Percentiles rank a stretch among this genome's conserved stretches.
Conservation (phyloP, 2,888 invertebrate genomes). For the Odontothrips loti region DNA sequence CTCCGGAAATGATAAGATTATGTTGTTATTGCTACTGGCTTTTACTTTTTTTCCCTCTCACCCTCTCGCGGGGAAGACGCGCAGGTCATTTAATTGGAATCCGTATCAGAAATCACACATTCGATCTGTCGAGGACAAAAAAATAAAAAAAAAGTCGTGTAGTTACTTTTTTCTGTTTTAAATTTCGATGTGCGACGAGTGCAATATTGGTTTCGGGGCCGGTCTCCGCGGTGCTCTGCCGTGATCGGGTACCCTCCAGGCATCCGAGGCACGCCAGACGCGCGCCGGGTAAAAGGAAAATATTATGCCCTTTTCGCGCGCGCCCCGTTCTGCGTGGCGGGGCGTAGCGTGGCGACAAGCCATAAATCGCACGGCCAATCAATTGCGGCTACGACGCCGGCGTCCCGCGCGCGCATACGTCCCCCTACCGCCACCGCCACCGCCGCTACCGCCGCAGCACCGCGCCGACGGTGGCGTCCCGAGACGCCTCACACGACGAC, state of each 20-base stretch:
- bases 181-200: background rate
- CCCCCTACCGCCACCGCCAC: background rate
- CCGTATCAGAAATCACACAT: too few relatives aligned
- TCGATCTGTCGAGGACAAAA: too few relatives aligned
- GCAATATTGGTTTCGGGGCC: background rate
- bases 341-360: slow-evolving; percentile 8
- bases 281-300: too few relatives aligned
- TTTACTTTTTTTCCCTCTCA: slow-evolving; percentile 5
- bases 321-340: background rate
- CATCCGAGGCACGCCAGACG: too few relatives aligned
- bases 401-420: background rate
- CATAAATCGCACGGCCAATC: slow-evolving; percentile 1
- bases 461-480: background rate
- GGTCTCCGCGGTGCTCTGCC: background rate
- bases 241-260: too few relatives aligned
- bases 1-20: slow-evolving; percentile 26
- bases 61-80: background rate
- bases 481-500: background rate
- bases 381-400: background rate
- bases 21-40: background rate
- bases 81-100: too few relatives aligned
- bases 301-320: background rate
- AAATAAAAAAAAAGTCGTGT: too few relatives aligned
- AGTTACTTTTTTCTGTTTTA: too few relatives aligned
- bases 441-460: background rate